These are phyloP conservation scores for Daboia siamensis DNA, from an alignment of 2,113 vertebrate species.

Conservation along the genomic window DNA sequence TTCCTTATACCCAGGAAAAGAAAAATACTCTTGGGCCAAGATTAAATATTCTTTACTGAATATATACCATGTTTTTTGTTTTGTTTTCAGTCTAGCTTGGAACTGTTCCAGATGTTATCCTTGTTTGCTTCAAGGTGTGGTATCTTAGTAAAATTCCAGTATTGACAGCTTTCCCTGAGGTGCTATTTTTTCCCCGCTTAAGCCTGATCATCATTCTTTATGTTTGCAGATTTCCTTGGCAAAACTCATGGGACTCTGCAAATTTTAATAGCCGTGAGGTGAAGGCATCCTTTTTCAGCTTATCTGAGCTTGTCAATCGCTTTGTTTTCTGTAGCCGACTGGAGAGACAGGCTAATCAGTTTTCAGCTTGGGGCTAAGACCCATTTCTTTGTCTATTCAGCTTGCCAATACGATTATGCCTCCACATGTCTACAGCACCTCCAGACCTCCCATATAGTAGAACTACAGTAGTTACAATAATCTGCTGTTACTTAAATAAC, in stretches of 20 bases:
- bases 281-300: constrained; percentile 13
- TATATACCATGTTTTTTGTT: not conserved
- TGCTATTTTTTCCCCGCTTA: not conserved
- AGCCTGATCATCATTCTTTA: not conserved
- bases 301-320: constrained; percentile 14
- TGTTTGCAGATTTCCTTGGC: constrained; percentile 28
- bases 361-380: constrained; percentile 25
- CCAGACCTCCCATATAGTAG: constrained; percentile 7
- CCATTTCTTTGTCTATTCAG: constrained; percentile 6
- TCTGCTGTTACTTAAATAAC: not conserved
- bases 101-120: constrained; percentile 3
- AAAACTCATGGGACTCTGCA: constrained; percentile 26
- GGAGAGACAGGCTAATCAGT: constrained; percentile 19
- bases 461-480: constrained; percentile 3
- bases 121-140: constrained; percentile 16
- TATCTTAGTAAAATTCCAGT: constrained; percentile 24
- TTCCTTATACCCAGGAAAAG: not conserved
- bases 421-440: not conserved
- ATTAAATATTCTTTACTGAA: constrained; percentile 13
- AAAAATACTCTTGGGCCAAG: not conserved
- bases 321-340: not conserved
- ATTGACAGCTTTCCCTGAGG: constrained; percentile 27
- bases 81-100: not conserved
- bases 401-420: not conserved
- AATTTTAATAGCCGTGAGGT: constrained; percentile 26